Evolutionary conservation across 2,888 invertebrate species (phyloP), one percentile per base, ranked within the genome.

Genomic region (Chelonus formosanus): DNA sequence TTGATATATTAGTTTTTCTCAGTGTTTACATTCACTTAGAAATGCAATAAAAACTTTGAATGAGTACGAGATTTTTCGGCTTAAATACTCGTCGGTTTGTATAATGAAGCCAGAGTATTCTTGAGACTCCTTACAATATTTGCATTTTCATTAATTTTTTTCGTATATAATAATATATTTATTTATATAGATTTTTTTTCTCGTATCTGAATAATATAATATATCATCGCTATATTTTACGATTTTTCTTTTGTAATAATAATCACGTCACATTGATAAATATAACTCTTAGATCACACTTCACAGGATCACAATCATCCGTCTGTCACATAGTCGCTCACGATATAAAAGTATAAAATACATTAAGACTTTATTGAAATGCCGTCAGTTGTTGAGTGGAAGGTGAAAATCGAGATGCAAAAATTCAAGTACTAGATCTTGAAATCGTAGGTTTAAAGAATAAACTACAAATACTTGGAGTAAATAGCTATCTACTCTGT

Each of bases 301-400:
- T 72, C 69, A 73, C 64, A 70, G 70, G 66, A 75, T 76, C 77
- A 77, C 77, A 76, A 77, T 77, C 76, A 75, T 73, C 69, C 74
- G 60, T 75, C 73, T 63, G 70, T 69, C 70, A 72, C 74, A 32
- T 32, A 32, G 8, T 76, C 75, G 73, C 72, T 70, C 76, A 73
- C 76, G 73, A 78, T 83, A 83, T 83, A 83, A 83, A 83, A 83
- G 81, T 83, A 83, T 80, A 83, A 83, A 83, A 82, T 81, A 76
- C 79, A 75, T 72, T 71, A 70, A 74, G 72, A 63, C 60, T 45
- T 65, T 47, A 43, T 56, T 59, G 65, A 64, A 50, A 57, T 58
- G 58, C 57, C 57, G 40, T 63, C 58, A 62, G 67, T 65, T 67
- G 67, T 69, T 68, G 65, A 63, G 64, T 61, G 68, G 56, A 65